These are phyloP conservation scores for Ptychodera flava DNA, from an alignment of 35 echinoderm and acorn worm species.

Conservation along the genomic window DNA sequence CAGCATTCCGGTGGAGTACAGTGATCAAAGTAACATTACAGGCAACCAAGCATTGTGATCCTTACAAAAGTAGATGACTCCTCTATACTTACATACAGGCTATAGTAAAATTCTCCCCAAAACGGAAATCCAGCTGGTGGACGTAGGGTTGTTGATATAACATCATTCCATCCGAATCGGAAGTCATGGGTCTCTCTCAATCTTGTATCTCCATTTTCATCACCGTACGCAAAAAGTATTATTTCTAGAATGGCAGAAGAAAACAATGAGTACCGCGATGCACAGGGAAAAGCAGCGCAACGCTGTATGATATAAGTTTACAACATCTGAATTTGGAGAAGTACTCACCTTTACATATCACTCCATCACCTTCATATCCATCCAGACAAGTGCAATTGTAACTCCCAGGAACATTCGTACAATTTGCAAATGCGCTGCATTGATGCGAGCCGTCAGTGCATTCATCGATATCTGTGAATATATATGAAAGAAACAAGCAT, in stretches of 20 bases:
- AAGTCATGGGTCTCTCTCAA: constrained; percentile 11
- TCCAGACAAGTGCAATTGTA: constrained; percentile 53
- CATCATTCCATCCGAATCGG: neutral
- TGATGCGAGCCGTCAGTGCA: constrained; percentile 32
- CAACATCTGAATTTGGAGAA: too few species aligned
- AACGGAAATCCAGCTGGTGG: constrained; percentile 47
- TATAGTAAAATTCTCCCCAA: constrained; percentile 46
- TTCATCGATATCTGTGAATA: constrained; percentile 32
- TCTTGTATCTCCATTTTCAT: constrained; percentile 13
- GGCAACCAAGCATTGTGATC: too few species aligned
- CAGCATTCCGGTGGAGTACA: too few species aligned
- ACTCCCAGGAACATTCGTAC: constrained; percentile 23
- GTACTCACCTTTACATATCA: constrained; percentile 56
- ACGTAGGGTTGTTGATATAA: constrained; percentile 24
- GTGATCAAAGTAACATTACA: too few species aligned
- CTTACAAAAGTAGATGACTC: too few species aligned
- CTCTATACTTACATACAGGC: constrained; percentile 40
- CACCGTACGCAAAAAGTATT: constrained; percentile 27
- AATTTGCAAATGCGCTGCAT: constrained; percentile 61
- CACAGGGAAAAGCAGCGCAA: too few species aligned
- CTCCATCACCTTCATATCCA: constrained; percentile 68
- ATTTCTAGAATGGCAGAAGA: too few species aligned
- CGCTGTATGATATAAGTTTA: too few species aligned
- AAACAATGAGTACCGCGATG: too few species aligned
- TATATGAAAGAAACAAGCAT: neutral